Conservation (phyloP, 2,797 vertebrate species). For the Leptoclinus maculatus region DNA sequence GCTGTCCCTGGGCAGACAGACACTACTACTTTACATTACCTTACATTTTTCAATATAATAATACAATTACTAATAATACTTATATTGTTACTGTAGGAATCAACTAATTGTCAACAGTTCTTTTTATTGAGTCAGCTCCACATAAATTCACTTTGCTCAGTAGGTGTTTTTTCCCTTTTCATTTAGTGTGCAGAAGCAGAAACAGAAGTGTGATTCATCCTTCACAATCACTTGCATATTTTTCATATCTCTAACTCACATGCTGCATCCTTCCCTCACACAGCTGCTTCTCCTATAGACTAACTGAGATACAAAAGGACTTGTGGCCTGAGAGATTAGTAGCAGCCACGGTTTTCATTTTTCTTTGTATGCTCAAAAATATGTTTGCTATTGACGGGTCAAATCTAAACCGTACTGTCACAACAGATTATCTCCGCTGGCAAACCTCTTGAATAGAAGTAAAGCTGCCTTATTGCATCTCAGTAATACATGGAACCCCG, state of each 20-base stretch:
- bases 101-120: background rate
- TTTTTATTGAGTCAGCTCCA: background rate
- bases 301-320: conserved; percentile 14
- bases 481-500: conserved; percentile 46
- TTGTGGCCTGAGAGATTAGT: conserved; percentile 52
- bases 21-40: no score
- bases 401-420: conserved; percentile 69
- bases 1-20: background rate
- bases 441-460: conserved; percentile 58
- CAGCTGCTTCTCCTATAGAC: background rate
- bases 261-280: background rate
- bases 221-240: conserved; percentile 1
- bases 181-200: background rate
- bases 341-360: conserved; percentile 58
- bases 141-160: background rate
- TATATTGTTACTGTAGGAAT: background rate
- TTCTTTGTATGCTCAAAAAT: conserved; percentile 58
- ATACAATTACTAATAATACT: background rate
- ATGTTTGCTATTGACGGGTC: conserved; percentile 57
- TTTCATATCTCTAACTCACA: background rate
- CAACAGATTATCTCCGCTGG: conserved; percentile 65
- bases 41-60: background rate
- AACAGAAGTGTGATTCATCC: background rate
- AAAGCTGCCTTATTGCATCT: conserved; percentile 52
- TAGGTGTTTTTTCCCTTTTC: background rate